Evolutionary conservation across 2,888 invertebrate species (phyloP).

Genomic region (Agriopis marginaria): DNA sequence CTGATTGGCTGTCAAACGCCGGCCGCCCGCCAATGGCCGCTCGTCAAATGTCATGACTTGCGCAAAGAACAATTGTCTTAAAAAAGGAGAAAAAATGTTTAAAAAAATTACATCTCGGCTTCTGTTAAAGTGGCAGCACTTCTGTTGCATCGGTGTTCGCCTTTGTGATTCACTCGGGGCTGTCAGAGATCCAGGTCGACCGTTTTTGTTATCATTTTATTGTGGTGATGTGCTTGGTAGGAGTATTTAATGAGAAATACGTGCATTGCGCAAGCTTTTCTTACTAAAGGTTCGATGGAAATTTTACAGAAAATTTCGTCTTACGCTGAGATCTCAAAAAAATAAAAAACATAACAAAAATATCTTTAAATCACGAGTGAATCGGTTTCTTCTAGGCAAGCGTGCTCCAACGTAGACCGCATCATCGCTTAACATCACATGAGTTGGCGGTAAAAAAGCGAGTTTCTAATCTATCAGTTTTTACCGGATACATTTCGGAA

Average conservation of each 20-base stretch:
- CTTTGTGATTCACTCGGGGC: conserved; percentile 42
- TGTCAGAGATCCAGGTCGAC: conserved; percentile 38
- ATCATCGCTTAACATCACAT: no score
- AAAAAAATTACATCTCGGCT: conserved; percentile 70
- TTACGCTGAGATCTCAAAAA: not conserved
- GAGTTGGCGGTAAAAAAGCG: no score
- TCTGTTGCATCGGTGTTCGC: conserved; percentile 51
- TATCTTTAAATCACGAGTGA: no score
- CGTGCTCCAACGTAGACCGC: no score
- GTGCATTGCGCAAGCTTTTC: not conserved
- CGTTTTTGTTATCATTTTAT: conserved; percentile 32
- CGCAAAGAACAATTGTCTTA: conserved; percentile 73
- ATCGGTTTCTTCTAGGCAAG: no score
- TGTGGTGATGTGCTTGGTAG: conserved; percentile 30
- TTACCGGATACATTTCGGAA: no score
- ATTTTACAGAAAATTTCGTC: not conserved
- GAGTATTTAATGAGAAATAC: conserved; percentile 25
- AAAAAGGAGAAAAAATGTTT: conserved; percentile 53
- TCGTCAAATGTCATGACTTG: conserved; percentile 83
- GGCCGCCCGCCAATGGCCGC: conserved; percentile 78
- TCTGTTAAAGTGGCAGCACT: conserved; percentile 82
- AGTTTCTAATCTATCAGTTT: no score
- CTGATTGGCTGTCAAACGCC: conserved; percentile 84
- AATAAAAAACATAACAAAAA: no score
- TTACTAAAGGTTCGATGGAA: not conserved